These are phyloP conservation scores for Pinctada fucata DNA, from an alignment of 2,888 invertebrate species.

Conservation along the genomic window DNA sequence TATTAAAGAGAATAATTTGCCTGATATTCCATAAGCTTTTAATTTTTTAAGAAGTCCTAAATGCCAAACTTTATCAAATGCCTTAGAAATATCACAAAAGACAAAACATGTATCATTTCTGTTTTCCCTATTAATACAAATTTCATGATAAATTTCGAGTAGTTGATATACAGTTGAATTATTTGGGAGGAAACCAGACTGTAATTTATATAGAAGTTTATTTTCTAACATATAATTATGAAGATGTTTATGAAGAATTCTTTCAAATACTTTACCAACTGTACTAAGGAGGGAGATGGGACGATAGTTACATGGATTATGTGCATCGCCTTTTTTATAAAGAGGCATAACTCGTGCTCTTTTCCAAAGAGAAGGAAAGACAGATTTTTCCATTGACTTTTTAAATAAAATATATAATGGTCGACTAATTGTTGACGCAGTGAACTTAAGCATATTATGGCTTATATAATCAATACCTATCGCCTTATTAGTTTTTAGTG, in stretches of 20 bases:
- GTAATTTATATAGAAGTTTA: conserved; percentile 32
- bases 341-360: too few relatives aligned
- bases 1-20: conserved; percentile 29
- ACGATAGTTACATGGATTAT: conserved; percentile 22
- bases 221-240: conserved; percentile 34
- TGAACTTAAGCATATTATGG: conserved; percentile 18
- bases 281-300: conserved; percentile 38
- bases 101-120: conserved; percentile 24
- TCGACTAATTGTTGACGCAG: background rate
- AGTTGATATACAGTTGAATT: too few relatives aligned
- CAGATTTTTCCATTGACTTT: conserved; percentile 21
- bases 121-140: conserved; percentile 23
- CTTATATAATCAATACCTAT: conserved; percentile 32
- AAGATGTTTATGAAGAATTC: conserved; percentile 3
- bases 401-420: conserved; percentile 30
- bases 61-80: too few relatives aligned
- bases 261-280: background rate
- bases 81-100: too few relatives aligned
- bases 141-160: too few relatives aligned
- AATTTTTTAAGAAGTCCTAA: conserved; percentile 35
- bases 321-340: background rate
- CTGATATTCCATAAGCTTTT: conserved; percentile 33
- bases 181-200: background rate
- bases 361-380: conserved; percentile 1
- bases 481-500: conserved; percentile 28